Evolutionary conservation across 2,797 vertebrate genomes (phyloP).

Genomic region (Gadopsis marmoratus): DNA sequence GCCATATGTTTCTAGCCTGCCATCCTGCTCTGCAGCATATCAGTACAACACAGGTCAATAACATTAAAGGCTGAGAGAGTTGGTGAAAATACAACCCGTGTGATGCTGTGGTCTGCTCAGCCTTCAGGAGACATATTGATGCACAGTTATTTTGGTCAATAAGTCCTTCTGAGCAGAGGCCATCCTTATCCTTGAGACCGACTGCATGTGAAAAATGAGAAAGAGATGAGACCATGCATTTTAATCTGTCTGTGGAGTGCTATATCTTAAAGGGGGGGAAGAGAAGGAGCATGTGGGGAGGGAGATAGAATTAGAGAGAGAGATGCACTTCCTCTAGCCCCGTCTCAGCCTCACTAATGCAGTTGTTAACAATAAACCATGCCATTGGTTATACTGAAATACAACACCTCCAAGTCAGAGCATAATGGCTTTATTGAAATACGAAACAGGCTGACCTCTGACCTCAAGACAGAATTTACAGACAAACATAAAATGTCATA

Average conservation of each 20-base stretch:
- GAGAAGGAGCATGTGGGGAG: conserved; percentile 19
- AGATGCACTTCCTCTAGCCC: conserved; percentile 71
- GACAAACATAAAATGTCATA: conserved; percentile 51
- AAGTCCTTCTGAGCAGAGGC: conserved; percentile 84
- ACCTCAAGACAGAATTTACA: conserved; percentile 41
- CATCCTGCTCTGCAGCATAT: conserved; percentile 65
- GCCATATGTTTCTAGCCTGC: conserved; percentile 36
- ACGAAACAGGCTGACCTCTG: conserved; percentile 57
- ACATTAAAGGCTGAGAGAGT: conserved; percentile 71
- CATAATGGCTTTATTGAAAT: conserved; percentile 68
- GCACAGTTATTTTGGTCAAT: conserved; percentile 88
- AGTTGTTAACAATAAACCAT: conserved; percentile 76
- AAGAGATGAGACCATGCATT: conserved; percentile 82
- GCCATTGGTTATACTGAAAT: conserved; percentile 63
- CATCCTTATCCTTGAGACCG: conserved; percentile 85
- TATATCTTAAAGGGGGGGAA: conserved; percentile 70
- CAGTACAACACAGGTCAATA: conserved; percentile 76
- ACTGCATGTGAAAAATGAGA: conserved; percentile 85
- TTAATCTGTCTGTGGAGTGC: conserved; percentile 77
- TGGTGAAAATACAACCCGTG: conserved; percentile 80
- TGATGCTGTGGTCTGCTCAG: conserved; percentile 75
- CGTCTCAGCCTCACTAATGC: conserved; percentile 72
- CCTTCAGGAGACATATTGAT: conserved; percentile 86
- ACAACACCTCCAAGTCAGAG: conserved; percentile 52
- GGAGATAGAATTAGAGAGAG: conserved; percentile 35